phyloP scores from a whole-genome alignment of 2,888 invertebrate genomes.

The Heteromurus nitidus region DNA sequence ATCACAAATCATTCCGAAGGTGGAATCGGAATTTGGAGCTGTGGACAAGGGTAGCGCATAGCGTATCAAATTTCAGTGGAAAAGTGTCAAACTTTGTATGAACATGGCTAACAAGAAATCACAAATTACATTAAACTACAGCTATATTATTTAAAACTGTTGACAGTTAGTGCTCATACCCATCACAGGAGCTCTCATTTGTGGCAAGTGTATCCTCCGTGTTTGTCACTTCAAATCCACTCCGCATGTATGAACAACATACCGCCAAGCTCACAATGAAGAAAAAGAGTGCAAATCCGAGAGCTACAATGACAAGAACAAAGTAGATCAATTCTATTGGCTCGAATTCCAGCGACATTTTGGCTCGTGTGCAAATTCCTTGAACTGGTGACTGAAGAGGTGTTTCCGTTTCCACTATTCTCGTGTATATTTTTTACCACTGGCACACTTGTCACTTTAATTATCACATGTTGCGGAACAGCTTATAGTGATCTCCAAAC shows the following conservation, averaged over 20 bases:
- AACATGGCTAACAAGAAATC: background rate
- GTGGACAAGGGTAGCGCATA: no score
- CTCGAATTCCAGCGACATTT: slow-evolving; percentile 65
- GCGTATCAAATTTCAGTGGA: no score
- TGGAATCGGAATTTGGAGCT: no score
- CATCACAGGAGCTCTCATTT: slow-evolving; percentile 59
- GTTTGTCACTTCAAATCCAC: slow-evolving; percentile 64
- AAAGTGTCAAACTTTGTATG: no score
- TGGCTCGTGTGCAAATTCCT: background rate
- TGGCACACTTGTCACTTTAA: no score
- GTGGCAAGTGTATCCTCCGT: slow-evolving; percentile 66
- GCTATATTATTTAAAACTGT: no score
- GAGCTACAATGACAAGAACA: slow-evolving; percentile 64
- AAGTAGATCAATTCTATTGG: slow-evolving; percentile 65
- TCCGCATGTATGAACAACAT: slow-evolving; percentile 64
- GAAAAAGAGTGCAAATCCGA: slow-evolving; percentile 67
- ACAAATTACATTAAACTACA: no score
- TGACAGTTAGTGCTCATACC: slow-evolving; percentile 38
- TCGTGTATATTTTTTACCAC: no score
- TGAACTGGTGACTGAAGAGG: no score
- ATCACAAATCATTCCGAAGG: no score
- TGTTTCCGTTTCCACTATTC: background rate
- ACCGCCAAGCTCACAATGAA: slow-evolving; percentile 65
- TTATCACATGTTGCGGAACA: no score
- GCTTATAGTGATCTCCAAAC: no score